These are phyloP conservation scores for Icerya purchasi DNA, from an alignment of 2,888 invertebrate species.

Conservation along the genomic window DNA sequence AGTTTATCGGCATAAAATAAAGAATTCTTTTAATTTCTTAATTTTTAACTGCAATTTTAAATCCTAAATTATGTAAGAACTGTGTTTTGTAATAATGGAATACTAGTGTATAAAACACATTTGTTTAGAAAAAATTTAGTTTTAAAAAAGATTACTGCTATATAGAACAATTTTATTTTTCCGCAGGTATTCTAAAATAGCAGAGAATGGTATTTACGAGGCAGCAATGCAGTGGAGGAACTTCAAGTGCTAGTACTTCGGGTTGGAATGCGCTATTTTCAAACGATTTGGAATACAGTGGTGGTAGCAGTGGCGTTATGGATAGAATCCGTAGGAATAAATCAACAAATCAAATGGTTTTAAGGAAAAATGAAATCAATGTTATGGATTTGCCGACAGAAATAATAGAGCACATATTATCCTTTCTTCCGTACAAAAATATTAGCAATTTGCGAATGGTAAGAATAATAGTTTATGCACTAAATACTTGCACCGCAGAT, in stretches of 20 bases:
- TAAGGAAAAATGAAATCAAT: constrained; percentile 18
- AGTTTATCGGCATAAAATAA: no score
- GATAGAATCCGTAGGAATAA: neutral
- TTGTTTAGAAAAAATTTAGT: no score
- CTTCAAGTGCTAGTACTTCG: neutral
- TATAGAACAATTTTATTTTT: no score
- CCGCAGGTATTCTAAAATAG: no score
- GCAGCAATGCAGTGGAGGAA: neutral
- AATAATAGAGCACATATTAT: constrained; percentile 55
- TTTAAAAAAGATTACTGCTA: no score
- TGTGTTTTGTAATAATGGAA: no score
- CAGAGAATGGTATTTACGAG: neutral
- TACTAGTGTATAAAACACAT: no score
- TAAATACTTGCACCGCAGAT: neutral
- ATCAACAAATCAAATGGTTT: no score
- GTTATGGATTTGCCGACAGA: constrained; percentile 58
- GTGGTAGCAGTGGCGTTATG: neutral
- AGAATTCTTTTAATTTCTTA: no score
- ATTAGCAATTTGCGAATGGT: constrained; percentile 60
- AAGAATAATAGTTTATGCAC: constrained; percentile 25
- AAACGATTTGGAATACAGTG: no score
- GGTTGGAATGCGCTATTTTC: neutral
- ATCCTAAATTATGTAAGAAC: no score
- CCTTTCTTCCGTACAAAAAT: constrained; percentile 50
- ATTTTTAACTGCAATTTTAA: no score